Evolutionary conservation across 2,797 vertebrate species (phyloP).

Genomic region (Chelon labrosus): DNA sequence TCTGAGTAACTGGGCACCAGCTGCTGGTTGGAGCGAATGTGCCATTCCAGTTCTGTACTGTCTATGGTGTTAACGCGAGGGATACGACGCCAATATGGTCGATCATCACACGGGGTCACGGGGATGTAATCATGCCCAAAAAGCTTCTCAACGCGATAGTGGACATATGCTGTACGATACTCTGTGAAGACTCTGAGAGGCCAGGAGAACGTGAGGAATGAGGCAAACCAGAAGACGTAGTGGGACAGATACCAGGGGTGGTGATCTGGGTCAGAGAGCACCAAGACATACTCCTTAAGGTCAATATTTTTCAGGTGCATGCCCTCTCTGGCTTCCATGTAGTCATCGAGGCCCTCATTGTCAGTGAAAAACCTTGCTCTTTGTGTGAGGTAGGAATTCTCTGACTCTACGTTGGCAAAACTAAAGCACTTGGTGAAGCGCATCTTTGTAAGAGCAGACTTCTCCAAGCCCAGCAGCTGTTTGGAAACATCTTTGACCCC

Average conservation of each 20-base stretch:
- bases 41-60: conserved; percentile 98
- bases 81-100: conserved; percentile 91
- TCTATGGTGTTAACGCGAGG: conserved; percentile 98
- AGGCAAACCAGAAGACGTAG: conserved; percentile 83
- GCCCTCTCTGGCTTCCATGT: conserved; percentile 86
- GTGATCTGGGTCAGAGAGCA: conserved; percentile 79
- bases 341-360: conserved; percentile 86
- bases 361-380: conserved; percentile 85
- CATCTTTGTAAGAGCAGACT: conserved; percentile 82
- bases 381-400: conserved; percentile 86
- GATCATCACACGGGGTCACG: conserved; percentile 90
- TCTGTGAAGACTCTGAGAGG: conserved; percentile 85
- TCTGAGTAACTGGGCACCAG: conserved; percentile 98
- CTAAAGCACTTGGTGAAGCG: conserved; percentile 87
- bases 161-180: conserved; percentile 83
- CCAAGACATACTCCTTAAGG: conserved; percentile 84
- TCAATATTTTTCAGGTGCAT: conserved; percentile 86
- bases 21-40: conserved; percentile 98
- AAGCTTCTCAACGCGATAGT: conserved; percentile 86
- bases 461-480: conserved; percentile 91
- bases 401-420: conserved; percentile 85
- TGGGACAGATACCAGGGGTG: conserved; percentile 86
- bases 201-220: conserved; percentile 86
- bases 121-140: conserved; percentile 90
- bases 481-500: conserved; percentile 94